Conservation (phyloP, 1,140 invertebrate genomes). For the Drosophila mauritiana region DNA sequence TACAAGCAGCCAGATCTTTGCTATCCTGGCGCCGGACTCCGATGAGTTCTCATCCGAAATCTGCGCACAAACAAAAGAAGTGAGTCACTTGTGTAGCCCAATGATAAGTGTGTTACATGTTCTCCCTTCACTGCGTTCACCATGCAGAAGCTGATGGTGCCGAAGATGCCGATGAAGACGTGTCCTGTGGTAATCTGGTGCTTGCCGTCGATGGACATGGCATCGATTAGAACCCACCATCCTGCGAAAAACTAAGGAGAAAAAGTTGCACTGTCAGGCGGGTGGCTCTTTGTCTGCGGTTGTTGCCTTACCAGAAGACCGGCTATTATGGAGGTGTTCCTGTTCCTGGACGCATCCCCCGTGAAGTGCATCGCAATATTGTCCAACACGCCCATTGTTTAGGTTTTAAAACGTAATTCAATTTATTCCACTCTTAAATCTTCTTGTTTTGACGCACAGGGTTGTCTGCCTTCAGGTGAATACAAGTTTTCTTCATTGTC, state of each 20-base stretch:
- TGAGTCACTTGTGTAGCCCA: slow-evolving; percentile 57
- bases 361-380: slow-evolving; percentile 68
- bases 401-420: slow-evolving; percentile 36
- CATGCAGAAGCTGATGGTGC: slow-evolving; percentile 97
- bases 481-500: not conserved
- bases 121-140: slow-evolving; percentile 98
- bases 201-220: slow-evolving; percentile 89
- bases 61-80: slow-evolving; percentile 45
- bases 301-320: slow-evolving; percentile 90
- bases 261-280: slow-evolving; percentile 16
- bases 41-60: slow-evolving; percentile 79
- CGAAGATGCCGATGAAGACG: slow-evolving; percentile 97
- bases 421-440: slow-evolving; percentile 15
- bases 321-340: slow-evolving; percentile 92
- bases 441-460: slow-evolving; percentile 29
- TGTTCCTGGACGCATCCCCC: slow-evolving; percentile 90
- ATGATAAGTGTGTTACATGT: slow-evolving; percentile 87
- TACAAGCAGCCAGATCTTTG: slow-evolving; percentile 97
- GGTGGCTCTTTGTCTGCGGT: not conserved
- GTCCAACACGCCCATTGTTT: slow-evolving; percentile 64
- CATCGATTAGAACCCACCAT: slow-evolving; percentile 99
- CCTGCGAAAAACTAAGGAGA: slow-evolving; percentile 92
- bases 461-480: slow-evolving; percentile 5
- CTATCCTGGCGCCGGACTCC: slow-evolving; percentile 91
- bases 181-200: slow-evolving; percentile 90